Conservation (phyloP, 2,888 invertebrate species). For the Sclerodermus sp. region DNA sequence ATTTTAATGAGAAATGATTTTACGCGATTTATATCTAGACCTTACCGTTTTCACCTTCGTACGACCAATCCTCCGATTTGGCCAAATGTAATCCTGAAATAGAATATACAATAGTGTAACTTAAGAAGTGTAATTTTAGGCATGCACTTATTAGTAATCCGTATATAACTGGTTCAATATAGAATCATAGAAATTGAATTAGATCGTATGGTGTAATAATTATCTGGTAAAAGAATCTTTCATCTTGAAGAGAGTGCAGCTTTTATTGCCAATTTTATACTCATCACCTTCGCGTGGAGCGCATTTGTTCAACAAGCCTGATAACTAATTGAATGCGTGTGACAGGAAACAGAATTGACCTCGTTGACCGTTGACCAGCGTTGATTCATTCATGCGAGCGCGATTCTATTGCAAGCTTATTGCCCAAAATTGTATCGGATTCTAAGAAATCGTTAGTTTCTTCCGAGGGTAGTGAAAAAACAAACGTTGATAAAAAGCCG, state of each 20-base stretch:
- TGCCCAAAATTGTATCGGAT: neutral
- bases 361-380: constrained; percentile 16
- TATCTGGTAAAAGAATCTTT: too few species aligned
- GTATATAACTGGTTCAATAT: too few species aligned
- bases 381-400: constrained; percentile 13
- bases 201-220: too few species aligned
- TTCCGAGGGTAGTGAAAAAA: constrained; percentile 13
- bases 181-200: neutral
- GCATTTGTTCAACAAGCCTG: constrained; percentile 14
- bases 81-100: constrained; percentile 29
- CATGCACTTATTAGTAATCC: too few species aligned
- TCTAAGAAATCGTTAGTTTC: constrained; percentile 14
- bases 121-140: too few species aligned
- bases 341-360: constrained; percentile 31
- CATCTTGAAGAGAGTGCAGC: too few species aligned
- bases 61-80: constrained; percentile 32
- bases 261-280: too few species aligned
- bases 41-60: constrained; percentile 39
- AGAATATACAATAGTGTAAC: too few species aligned
- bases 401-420: neutral
- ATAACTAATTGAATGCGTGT: constrained; percentile 24
- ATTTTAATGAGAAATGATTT: neutral
- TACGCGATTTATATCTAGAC: too few species aligned
- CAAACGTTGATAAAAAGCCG: too few species aligned
- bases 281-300: neutral